These are phyloP conservation scores for Plecotus auritus DNA, from an alignment of 2,113 vertebrate species.

Conservation along the genomic window DNA sequence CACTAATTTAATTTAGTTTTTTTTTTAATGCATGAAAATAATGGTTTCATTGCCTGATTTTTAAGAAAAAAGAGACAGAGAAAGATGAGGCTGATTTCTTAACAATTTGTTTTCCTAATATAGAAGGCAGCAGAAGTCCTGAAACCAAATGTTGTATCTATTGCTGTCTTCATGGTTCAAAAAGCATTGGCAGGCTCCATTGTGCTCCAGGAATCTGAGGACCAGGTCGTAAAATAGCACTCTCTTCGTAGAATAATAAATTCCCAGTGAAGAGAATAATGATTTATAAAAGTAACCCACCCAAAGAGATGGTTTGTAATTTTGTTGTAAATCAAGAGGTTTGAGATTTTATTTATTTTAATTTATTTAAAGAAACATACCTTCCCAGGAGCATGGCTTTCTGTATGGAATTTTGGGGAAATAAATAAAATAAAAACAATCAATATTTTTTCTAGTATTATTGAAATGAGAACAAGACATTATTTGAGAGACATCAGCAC, in stretches of 20 bases:
- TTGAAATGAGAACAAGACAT: slow-evolving; percentile 7
- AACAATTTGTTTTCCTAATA: background rate
- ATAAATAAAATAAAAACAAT: background rate
- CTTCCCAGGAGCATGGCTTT: background rate
- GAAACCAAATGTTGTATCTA: background rate
- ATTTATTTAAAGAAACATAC: background rate
- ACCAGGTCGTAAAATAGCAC: background rate
- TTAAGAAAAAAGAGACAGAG: background rate
- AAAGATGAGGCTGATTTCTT: background rate
- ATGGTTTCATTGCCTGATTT: background rate
- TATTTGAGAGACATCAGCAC: slow-evolving; percentile 16
- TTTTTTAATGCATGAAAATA: background rate
- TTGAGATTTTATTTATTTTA: slow-evolving; percentile 14
- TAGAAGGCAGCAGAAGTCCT: background rate
- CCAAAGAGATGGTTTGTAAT: background rate
- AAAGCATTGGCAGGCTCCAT: background rate
- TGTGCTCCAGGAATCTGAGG: background rate
- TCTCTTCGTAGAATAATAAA: background rate
- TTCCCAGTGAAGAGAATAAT: background rate
- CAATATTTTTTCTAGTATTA: background rate
- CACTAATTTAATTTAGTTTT: background rate
- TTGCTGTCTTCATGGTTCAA: background rate
- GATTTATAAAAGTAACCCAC: background rate
- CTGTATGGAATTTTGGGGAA: background rate
- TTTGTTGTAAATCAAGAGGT: background rate